Conservation (phyloP, 2,797 vertebrate genomes). For the Hirundo rustica region DNA sequence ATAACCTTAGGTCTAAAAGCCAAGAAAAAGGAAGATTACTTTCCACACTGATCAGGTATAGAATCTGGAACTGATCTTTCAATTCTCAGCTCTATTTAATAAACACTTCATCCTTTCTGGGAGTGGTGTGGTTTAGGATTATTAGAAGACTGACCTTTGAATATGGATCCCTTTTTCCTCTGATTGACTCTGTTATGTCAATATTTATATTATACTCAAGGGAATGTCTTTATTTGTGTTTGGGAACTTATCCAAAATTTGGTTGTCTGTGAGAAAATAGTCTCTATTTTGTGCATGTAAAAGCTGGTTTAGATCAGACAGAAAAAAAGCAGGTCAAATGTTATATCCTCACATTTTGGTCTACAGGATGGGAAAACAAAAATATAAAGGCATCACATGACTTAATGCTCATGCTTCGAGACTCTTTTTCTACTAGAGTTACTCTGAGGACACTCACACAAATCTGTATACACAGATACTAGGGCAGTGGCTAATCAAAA, state of each 20-base stretch:
- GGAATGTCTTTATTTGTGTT: conserved; percentile 6
- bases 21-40: not conserved
- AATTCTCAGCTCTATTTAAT: not conserved
- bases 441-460: conserved; percentile 7
- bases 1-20: not conserved
- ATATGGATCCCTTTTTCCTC: not conserved
- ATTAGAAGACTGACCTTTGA: not conserved
- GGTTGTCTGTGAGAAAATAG: conserved; percentile 14
- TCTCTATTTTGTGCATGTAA: not conserved
- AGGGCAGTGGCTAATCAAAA: not conserved
- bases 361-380: conserved; percentile 16
- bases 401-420: not conserved
- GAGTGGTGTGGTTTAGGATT: not conserved
- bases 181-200: conserved; percentile 25
- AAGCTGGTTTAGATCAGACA: conserved; percentile 33
- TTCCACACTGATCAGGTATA: not conserved
- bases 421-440: conserved; percentile 1
- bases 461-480: not conserved
- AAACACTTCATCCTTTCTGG: not conserved
- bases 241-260: conserved; percentile 13
- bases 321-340: conserved; percentile 51
- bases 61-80: not conserved
- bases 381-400: not conserved
- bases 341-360: conserved; percentile 33
- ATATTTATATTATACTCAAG: conserved; percentile 22